These are phyloP conservation scores for Gryllus bimaculatus DNA, from an alignment of 1,140 invertebrate species.

Conservation along the genomic window DNA sequence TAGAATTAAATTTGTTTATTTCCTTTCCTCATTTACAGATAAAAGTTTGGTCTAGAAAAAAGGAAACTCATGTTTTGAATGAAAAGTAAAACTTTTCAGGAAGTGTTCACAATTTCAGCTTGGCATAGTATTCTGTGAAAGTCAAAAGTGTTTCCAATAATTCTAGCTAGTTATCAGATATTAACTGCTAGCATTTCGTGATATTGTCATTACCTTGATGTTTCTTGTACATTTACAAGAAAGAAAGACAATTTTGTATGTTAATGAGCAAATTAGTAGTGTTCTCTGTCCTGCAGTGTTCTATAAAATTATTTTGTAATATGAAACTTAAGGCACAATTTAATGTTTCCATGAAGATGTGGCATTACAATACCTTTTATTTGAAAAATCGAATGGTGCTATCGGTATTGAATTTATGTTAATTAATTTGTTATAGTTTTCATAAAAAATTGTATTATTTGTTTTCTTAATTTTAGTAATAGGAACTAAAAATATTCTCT, in stretches of 20 bases:
- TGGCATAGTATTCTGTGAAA: too few relatives aligned
- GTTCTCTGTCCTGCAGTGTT: neutral
- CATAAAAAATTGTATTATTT: neutral
- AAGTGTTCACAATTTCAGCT: too few relatives aligned
- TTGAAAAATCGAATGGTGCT: neutral
- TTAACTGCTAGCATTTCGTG: too few relatives aligned
- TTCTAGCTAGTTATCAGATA: too few relatives aligned
- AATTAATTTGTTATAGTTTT: neutral
- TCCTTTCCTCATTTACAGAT: too few relatives aligned
- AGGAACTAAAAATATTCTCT: neutral
- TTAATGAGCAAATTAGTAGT: neutral
- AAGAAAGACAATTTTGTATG: neutral
- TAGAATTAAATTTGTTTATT: neutral
- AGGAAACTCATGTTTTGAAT: too few relatives aligned
- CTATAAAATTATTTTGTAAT: neutral
- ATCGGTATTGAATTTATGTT: neutral
- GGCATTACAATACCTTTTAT: neutral
- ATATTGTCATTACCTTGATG: neutral
- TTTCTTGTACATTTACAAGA: neutral
- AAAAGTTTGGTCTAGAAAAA: too few relatives aligned
- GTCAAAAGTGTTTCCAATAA: too few relatives aligned
- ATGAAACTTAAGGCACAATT: neutral
- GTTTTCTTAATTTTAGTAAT: neutral
- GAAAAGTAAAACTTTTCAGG: too few relatives aligned
- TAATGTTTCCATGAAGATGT: neutral